These are phyloP conservation scores for Lates japonicus DNA, from an alignment of 2,797 vertebrate species.

Conservation along the genomic window DNA sequence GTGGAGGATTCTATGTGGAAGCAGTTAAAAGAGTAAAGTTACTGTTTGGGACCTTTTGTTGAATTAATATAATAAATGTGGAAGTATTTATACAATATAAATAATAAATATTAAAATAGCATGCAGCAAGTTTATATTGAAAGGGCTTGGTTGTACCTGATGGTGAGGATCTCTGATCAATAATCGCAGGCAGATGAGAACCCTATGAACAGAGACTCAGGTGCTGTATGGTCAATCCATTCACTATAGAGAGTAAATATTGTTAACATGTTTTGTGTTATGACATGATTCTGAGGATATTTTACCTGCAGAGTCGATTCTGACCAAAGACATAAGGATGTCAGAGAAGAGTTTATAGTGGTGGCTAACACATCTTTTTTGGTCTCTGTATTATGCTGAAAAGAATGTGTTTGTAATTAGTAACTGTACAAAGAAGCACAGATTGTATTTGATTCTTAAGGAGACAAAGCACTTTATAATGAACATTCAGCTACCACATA, in stretches of 20 bases:
- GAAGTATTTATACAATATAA: not conserved
- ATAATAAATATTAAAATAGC: not conserved
- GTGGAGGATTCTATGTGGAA: conserved; percentile 84
- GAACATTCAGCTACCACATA: not conserved
- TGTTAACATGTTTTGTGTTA: not conserved
- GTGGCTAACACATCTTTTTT: conserved; percentile 88
- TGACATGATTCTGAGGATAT: not conserved
- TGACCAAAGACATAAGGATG: conserved; percentile 88
- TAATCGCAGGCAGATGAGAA: conserved; percentile 91
- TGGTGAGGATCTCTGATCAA: conserved; percentile 90
- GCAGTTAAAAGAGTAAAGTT: not conserved
- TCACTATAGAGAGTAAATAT: conserved; percentile 75
- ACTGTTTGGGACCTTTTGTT: not conserved
- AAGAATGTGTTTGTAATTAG: not conserved
- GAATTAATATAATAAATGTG: not conserved
- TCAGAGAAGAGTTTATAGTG: conserved; percentile 87
- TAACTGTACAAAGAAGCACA: not conserved
- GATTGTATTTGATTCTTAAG: not conserved
- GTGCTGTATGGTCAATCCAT: conserved; percentile 87
- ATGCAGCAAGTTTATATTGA: no score
- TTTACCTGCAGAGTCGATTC: conserved; percentile 92
- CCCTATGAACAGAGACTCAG: conserved; percentile 88
- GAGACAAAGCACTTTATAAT: not conserved
- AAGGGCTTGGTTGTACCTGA: conserved; percentile 84
- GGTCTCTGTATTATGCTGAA: conserved; percentile 89